These are phyloP conservation scores for Drosophila tristis DNA, from an alignment of 1,140 invertebrate genomes.

Conservation along the genomic window DNA sequence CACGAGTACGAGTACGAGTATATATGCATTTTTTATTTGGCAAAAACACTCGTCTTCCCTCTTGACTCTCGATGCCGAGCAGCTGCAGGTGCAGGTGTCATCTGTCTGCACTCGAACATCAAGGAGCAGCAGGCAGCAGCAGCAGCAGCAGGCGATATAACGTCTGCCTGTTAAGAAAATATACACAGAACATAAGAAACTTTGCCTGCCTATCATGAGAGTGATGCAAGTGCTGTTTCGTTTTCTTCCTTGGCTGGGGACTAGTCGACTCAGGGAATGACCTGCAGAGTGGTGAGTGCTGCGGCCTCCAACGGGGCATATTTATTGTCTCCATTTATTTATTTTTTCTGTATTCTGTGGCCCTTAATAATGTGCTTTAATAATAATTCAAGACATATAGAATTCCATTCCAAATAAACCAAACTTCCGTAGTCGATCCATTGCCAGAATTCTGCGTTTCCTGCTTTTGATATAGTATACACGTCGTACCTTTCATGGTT, in stretches of 20 bases:
- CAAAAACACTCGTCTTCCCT: constrained; percentile 12
- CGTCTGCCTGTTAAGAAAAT: constrained; percentile 50
- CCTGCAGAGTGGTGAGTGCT: no score
- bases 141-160: not conserved
- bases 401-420: no score
- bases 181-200: constrained; percentile 3
- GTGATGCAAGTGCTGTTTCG: not conserved
- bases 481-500: no score
- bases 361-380: no score
- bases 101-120: constrained; percentile 18
- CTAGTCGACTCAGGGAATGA: no score
- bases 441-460: no score
- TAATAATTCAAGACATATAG: no score
- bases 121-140: constrained; percentile 5
- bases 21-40: constrained; percentile 26
- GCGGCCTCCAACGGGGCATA: no score
- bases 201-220: not conserved
- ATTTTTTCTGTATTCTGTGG: no score
- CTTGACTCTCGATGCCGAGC: constrained; percentile 24
- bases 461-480: no score
- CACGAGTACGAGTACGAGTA: not conserved
- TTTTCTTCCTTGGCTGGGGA: not conserved
- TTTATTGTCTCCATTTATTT: no score
- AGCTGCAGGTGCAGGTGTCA: constrained; percentile 61
- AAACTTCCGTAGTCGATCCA: no score